Evolutionary conservation across 64 coral and sea anemone genomes (phyloP).

Genomic region (Catalaphyllia jardinei): DNA sequence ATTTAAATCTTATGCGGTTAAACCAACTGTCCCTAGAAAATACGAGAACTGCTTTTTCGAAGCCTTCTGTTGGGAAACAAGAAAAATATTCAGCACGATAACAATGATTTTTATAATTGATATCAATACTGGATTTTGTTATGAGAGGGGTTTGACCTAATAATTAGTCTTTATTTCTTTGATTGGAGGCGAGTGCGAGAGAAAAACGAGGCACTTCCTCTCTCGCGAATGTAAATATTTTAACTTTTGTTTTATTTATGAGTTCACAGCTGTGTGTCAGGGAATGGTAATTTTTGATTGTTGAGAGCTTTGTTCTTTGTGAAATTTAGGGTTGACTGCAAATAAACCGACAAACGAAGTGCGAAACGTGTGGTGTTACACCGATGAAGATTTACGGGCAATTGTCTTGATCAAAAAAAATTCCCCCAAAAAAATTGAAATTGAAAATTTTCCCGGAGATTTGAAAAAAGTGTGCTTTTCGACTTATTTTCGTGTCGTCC

Average conservation of each 20-base stretch:
- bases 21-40: conserved; percentile 18
- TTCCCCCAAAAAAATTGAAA: no score
- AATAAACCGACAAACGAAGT: not conserved
- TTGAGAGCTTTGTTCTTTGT: not conserved
- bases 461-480: not conserved
- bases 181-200: not conserved
- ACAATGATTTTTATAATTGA: not conserved
- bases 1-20: conserved; percentile 42
- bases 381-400: no score
- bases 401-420: no score
- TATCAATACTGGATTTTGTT: not conserved
- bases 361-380: not conserved
- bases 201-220: not conserved
- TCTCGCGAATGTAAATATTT: conserved; percentile 10
- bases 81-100: not conserved
- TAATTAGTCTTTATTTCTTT: not conserved
- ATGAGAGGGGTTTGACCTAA: not conserved
- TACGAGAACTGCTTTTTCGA: not conserved
- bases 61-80: not conserved
- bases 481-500: not conserved
- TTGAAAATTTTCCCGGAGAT: no score
- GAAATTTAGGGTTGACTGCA: not conserved
- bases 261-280: conserved; percentile 23
- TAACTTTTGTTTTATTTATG: conserved; percentile 37
- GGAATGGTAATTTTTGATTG: conserved; percentile 37